Percentiles rank a stretch among this genome's conserved stretches.
Evolutionary conservation across 64 coral and sea anemone species (phyloP).

Genomic region (Dendrophyllia cribrosa): DNA sequence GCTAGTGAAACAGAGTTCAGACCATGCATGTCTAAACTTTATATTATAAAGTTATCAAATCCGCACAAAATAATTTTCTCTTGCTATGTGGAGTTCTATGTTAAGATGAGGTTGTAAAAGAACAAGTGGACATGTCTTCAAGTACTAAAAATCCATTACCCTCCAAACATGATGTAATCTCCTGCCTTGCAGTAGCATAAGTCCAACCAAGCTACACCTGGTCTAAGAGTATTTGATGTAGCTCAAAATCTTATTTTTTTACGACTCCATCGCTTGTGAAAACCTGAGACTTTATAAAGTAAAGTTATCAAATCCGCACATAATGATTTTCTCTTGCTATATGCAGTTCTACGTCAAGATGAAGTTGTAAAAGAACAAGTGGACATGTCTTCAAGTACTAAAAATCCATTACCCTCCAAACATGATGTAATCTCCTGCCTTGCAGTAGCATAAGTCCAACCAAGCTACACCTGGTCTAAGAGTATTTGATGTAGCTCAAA

Average conservation of each 20-base stretch:
- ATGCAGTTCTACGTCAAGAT: slow-evolving; percentile 32
- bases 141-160: slow-evolving; percentile 42
- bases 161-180: slow-evolving; percentile 88
- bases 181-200: slow-evolving; percentile 86
- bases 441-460: slow-evolving; percentile 48
- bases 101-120: not conserved
- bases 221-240: too few species aligned
- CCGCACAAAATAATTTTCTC: too few species aligned
- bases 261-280: too few species aligned
- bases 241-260: too few species aligned
- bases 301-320: too few species aligned
- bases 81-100: slow-evolving; percentile 17
- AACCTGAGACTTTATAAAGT: too few species aligned
- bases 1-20: too few species aligned
- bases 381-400: not conserved
- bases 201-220: too few species aligned
- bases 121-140: not conserved
- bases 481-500: too few species aligned
- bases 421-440: slow-evolving; percentile 92
- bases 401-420: slow-evolving; percentile 69
- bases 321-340: not conserved
- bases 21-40: too few species aligned
- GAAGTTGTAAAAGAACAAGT: not conserved
- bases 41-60: too few species aligned
- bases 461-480: too few species aligned